These are phyloP conservation scores for Penaeus monodon DNA, from an alignment of 2,888 invertebrate species.

Conservation along the genomic window DNA sequence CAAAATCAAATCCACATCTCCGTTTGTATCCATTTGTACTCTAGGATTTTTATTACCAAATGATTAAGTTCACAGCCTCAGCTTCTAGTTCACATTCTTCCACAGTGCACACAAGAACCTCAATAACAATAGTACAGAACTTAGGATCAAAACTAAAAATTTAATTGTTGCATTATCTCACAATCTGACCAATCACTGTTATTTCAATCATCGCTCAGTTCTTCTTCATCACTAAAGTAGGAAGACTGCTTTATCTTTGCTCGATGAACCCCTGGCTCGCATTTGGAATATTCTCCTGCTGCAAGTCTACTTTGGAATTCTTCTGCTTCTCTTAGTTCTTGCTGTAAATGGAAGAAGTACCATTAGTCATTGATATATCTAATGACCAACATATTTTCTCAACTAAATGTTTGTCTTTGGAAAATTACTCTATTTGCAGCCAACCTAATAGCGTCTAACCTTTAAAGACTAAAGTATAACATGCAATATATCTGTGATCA, in stretches of 20 bases:
- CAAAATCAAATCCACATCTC: no score
- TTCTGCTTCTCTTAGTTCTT: constrained; percentile 49
- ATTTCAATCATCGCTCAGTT: constrained; percentile 46
- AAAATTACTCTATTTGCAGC: background rate
- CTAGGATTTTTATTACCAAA: no score
- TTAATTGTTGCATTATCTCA: no score
- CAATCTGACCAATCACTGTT: background rate
- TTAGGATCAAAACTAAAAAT: no score
- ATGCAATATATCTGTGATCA: no score
- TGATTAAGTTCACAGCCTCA: no score
- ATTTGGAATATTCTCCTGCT: constrained; percentile 14
- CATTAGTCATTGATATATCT: background rate
- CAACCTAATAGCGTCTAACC: no score
- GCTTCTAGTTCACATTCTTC: no score
- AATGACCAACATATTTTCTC: background rate
- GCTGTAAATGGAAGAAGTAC: constrained; percentile 23
- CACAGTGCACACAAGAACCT: no score
- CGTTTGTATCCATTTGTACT: no score
- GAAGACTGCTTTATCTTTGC: constrained; percentile 55
- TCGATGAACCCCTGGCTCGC: background rate
- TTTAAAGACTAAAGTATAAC: no score
- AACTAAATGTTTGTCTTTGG: background rate
- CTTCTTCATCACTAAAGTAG: constrained; percentile 65
- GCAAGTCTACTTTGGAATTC: constrained; percentile 17
- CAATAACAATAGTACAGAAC: no score